Conservation (phyloP, 2,888 invertebrate species). For the Troides aeacus region DNA sequence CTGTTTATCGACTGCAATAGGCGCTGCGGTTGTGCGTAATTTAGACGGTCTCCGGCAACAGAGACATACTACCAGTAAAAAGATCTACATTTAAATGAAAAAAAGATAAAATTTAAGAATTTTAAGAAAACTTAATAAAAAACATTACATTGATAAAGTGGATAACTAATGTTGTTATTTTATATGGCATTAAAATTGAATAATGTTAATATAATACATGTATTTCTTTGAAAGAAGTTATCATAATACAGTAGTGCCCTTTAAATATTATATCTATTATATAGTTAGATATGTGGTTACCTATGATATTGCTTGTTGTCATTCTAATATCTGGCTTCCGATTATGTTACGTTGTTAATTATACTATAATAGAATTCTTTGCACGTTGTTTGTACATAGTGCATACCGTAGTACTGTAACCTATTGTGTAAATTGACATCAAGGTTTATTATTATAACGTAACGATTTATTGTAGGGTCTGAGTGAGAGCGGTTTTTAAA, state of each 20-base stretch:
- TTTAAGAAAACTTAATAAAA: too few relatives aligned
- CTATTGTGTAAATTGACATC: conserved; percentile 1
- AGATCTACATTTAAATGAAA: too few relatives aligned
- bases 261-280: background rate
- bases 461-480: background rate
- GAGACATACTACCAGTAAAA: too few relatives aligned
- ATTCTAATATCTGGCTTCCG: background rate
- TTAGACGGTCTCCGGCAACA: too few relatives aligned
- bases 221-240: background rate
- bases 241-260: background rate
- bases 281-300: background rate
- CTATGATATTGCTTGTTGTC: background rate
- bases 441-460: conserved; percentile 2
- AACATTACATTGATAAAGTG: background rate
- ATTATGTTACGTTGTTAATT: conserved; percentile 6
- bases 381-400: conserved; percentile 3
- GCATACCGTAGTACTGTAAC: background rate
- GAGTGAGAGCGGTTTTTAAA: background rate
- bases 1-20: too few relatives aligned
- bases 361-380: conserved; percentile 5
- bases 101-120: too few relatives aligned
- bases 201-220: background rate
- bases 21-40: too few relatives aligned
- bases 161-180: background rate
- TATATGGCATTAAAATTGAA: background rate